Evolutionary conservation across 2,888 invertebrate species (phyloP).

Genomic region (Maniola hyperantus): DNA sequence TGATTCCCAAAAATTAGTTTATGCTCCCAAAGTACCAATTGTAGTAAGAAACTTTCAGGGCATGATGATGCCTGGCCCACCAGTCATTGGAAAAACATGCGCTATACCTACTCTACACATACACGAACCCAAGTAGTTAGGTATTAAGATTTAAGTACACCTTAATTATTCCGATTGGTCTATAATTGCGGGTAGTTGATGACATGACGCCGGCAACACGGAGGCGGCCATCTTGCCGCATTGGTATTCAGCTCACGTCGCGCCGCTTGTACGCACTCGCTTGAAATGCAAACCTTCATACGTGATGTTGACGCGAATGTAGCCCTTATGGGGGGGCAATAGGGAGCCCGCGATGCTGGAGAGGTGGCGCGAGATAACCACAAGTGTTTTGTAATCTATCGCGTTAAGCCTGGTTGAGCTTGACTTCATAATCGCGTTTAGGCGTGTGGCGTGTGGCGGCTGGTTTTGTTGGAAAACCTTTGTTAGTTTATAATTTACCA

Average conservation of each 20-base stretch:
- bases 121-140: neutral
- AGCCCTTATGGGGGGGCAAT: slow-evolving; percentile 10
- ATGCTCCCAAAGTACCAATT: too few species aligned
- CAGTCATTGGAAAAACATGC: too few species aligned
- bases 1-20: too few species aligned
- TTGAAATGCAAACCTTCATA: slow-evolving; percentile 28
- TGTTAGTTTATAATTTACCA: neutral
- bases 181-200: slow-evolving; percentile 28
- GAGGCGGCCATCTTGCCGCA: slow-evolving; percentile 56
- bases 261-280: slow-evolving; percentile 40
- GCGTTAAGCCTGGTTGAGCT: slow-evolving; percentile 11
- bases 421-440: slow-evolving; percentile 13
- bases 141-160: neutral
- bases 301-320: slow-evolving; percentile 7
- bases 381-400: slow-evolving; percentile 10
- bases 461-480: neutral
- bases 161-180: slow-evolving; percentile 33
- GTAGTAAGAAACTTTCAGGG: too few species aligned
- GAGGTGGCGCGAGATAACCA: slow-evolving; percentile 6
- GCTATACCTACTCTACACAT: neutral
- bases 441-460: neutral
- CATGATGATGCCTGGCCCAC: too few species aligned
- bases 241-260: slow-evolving; percentile 69
- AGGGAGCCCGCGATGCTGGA: neutral
- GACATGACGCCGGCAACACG: neutral